These are phyloP conservation scores for Mesembrinibis cayennensis DNA, from an alignment of 2,113 vertebrate species.

Conservation along the genomic window DNA sequence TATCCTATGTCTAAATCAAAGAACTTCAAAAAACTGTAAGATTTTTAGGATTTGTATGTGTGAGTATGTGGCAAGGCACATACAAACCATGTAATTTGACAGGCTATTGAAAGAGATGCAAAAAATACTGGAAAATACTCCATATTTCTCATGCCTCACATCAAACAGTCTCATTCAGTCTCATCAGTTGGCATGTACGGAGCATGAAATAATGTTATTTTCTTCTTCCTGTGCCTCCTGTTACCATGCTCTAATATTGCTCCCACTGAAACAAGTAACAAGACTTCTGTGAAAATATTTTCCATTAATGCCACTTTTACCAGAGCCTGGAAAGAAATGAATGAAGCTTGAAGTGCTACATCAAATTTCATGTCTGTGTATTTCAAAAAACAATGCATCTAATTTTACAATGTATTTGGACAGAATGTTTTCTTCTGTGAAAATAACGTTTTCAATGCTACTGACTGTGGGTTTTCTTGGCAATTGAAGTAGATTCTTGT, in stretches of 20 bases:
- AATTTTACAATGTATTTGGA: neutral
- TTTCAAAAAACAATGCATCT: neutral
- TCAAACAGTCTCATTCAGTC: neutral
- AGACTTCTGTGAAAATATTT: neutral
- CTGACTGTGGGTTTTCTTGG: neutral
- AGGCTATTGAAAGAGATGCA: neutral
- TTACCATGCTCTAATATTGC: neutral
- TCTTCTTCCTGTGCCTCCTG: neutral
- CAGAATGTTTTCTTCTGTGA: neutral
- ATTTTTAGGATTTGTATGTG: neutral
- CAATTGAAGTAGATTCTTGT: neutral
- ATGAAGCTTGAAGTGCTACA: neutral
- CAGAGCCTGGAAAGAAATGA: neutral
- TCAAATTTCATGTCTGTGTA: neutral
- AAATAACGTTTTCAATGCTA: neutral
- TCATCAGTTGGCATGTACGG: neutral
- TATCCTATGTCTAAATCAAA: neutral
- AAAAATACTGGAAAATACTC: neutral
- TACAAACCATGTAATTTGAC: neutral
- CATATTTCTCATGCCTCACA: accelerated
- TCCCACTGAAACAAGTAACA: neutral
- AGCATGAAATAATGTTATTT: neutral
- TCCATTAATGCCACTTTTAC: neutral
- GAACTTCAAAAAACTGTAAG: neutral
- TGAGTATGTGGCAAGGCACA: too few relatives aligned